Conservation (phyloP, 2,113 vertebrate species). For the Enhydra lutris region DNA sequence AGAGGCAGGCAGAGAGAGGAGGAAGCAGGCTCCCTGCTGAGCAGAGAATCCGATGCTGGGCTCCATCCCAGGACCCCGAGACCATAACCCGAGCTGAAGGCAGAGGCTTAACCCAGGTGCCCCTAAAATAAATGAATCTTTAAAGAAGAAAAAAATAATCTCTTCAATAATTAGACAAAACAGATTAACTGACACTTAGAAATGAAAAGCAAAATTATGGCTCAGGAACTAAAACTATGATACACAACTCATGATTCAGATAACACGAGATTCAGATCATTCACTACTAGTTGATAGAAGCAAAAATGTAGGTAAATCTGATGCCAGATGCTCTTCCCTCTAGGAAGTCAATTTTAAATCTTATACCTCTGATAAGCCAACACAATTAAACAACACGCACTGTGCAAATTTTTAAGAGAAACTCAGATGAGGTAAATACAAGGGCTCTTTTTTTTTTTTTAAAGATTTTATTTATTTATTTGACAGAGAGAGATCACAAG, state of each 20-base stretch:
- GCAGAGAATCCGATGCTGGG: too few relatives aligned
- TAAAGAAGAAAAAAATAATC: not conserved
- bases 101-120: too few relatives aligned
- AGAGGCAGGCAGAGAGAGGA: too few relatives aligned
- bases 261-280: not conserved
- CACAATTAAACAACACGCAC: not conserved
- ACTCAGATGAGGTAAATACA: not conserved
- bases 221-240: not conserved
- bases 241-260: not conserved
- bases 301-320: not conserved
- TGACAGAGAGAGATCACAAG: too few relatives aligned
- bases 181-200: not conserved
- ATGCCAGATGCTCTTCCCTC: not conserved
- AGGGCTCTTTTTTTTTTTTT: not conserved
- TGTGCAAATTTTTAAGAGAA: not conserved
- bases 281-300: not conserved
- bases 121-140: too few relatives aligned
- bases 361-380: not conserved
- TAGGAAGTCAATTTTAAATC: conserved; percentile 9
- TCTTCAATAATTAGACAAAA: not conserved
- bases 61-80: too few relatives aligned
- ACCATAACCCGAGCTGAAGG: too few relatives aligned
- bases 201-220: not conserved
- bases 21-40: too few relatives aligned
- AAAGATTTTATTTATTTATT: too few relatives aligned